Base-by-base conservation (phyloP, 2,888 invertebrate species). In the Synanthedon andrenaeformis region DNA sequence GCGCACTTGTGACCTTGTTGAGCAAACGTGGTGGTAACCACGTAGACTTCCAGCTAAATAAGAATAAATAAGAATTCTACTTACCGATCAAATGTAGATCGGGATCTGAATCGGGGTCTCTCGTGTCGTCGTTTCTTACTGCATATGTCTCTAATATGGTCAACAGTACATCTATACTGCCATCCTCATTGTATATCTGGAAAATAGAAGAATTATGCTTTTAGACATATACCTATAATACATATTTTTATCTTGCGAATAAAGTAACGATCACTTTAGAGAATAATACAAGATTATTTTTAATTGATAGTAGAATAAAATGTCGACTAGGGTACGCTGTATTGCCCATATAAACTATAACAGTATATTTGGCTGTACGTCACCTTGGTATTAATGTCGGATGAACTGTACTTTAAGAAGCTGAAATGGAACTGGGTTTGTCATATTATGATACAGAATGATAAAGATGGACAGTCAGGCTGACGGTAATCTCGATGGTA, bases 71-170 rank as follows among this genome's bases (percentile, higher is more conserved):
- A 45, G 2, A 14, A 2, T n/a, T n/a, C n/a, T 4, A 41, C 61
- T 63, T 62, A 82, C 86, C 86, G 8, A 84, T 72, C 58, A 85
- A 66, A 61, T 83, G 81, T 1, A 79, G 55, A 54, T 86, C 86
- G 0, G 80, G 78, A 55, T 83, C 82, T 0, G 63, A 50, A 3
- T 81, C 77, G 0, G 59, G 23, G 3, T 79, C 82, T 2, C 67
- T 68, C 4, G 58, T 14, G 1, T 79, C 79, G 45, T 73, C 74
- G 57, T 74, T 81, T 6, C 87, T 79, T 45, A 82, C 80, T 2
- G 89, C 74, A 63, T 90, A 90, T 1, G 82, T 77, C 56, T 89
- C 87, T 53, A 90, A 65, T 53, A 90, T 80, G 3, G 87, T 86
- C 41, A 90, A 69, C 14, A 90, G 66, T 0, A 88, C 85, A 52